These are phyloP conservation scores for Dendrocincla fuliginosa DNA, from an alignment of 2,797 vertebrate genomes.

Conservation along the genomic window DNA sequence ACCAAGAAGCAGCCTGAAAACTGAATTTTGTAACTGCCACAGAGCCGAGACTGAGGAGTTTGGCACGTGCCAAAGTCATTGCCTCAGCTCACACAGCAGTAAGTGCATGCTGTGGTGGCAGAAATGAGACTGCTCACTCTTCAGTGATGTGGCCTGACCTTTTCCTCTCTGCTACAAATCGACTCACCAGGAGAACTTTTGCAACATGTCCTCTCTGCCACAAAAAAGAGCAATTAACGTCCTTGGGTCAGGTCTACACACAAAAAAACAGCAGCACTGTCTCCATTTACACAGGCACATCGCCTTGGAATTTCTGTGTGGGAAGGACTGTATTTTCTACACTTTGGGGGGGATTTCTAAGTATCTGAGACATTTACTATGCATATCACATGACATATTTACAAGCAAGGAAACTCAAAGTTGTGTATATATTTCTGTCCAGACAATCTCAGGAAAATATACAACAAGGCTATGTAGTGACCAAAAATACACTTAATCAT, in stretches of 20 bases:
- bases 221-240: neutral
- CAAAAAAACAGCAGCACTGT: neutral
- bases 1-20: neutral
- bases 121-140: neutral
- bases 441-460: neutral
- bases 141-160: neutral
- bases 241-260: neutral
- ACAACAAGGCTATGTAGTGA: neutral
- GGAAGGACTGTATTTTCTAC: neutral
- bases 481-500: neutral
- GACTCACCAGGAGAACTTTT: neutral
- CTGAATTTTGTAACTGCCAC: neutral
- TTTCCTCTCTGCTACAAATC: neutral
- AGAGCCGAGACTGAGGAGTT: neutral
- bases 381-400: neutral
- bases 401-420: neutral
- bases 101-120: fast-evolving
- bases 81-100: neutral
- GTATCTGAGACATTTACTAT: neutral
- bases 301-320: neutral
- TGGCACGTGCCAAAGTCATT: neutral
- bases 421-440: neutral
- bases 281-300: neutral
- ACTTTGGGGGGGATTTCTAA: neutral
- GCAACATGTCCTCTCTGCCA: neutral